Base-by-base conservation (phyloP, 1,140 invertebrate genomes). In the Harpegnathos saltator region DNA sequence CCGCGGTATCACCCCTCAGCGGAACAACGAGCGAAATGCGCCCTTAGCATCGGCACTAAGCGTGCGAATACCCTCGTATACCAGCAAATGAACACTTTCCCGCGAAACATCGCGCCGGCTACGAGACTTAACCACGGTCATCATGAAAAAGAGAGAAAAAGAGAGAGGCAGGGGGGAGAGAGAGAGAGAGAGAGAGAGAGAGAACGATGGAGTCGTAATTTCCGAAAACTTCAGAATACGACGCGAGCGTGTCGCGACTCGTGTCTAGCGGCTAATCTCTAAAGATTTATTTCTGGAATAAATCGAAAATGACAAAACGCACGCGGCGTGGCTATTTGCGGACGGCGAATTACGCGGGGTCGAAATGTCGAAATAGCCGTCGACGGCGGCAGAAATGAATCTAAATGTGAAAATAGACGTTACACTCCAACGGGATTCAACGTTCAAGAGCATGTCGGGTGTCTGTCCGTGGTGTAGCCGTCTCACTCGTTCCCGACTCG, bases 271-370 rank as follows among this genome's bases (percentile, higher is more conserved):
- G 29, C n/a, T 24, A 77, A 54, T 77, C 52, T 33, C 29, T 54
- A 56, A 54, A 62, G 9, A 77, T 68, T 77, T 77, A 77, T 56
- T 77, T 11, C 1, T 19, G 4, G 3, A 44, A 12, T 52, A 77
- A 66, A 29, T 50, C 11, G 1, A 33, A 14, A 17, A 66, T 38
- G 14, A 9, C 14, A 66, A 52, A 22, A 65, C 50, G 11, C 24
- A 17, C 22, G 65, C 33, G 33, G 7, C 33, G 38, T 44, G 3
- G 3, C 38, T 44, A 11, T 44, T 44, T 44, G 11, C 11, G 0
- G 38, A 44, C 38, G 38, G 0, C 11, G 38, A 44, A 44, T 44
- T 44, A 44, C 11, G 38, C 38, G 38, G 38, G 9, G 4, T 44
- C 9, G 38, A 44, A 44, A 44, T 9, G 9, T 44, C 38, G 38